These are phyloP conservation scores for Nestor notabilis DNA, from an alignment of 2,113 vertebrate genomes.

Conservation along the genomic window DNA sequence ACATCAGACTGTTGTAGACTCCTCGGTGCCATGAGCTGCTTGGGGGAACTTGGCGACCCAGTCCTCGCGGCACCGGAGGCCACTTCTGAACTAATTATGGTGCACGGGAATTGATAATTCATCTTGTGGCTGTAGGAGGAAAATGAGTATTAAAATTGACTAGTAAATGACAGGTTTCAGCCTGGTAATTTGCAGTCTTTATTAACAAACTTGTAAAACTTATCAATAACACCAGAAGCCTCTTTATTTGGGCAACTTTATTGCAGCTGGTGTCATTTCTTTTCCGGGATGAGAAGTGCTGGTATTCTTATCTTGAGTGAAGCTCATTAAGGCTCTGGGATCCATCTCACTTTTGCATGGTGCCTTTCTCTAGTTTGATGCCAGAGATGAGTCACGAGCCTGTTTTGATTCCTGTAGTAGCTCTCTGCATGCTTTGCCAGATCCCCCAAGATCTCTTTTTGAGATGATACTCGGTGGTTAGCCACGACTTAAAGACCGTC, in stretches of 20 bases:
- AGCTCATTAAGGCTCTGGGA: background rate
- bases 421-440: conserved; percentile 34
- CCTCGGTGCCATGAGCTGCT: background rate
- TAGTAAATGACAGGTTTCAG: conserved; percentile 70
- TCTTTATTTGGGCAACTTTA: background rate
- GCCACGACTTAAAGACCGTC: background rate
- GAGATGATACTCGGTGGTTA: background rate
- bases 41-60: conserved; percentile 12
- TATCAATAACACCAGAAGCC: background rate
- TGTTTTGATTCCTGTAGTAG: background rate
- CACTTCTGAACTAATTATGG: conserved; percentile 36
- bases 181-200: conserved; percentile 61
- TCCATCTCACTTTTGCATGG: background rate
- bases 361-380: background rate
- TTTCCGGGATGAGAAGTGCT: background rate
- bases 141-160: conserved; percentile 67
- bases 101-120: conserved; percentile 66
- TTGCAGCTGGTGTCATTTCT: background rate
- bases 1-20: background rate
- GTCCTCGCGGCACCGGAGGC: conserved; percentile 41
- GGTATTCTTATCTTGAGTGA: background rate
- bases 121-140: conserved; percentile 63
- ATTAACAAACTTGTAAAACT: conserved; percentile 68
- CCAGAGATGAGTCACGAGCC: conserved; percentile 30
- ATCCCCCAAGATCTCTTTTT: background rate